A percentile compares a stretch with the other conserved stretches of the same genome.
These are phyloP conservation scores for Spatulosminthurus flaviceps DNA, from an alignment of 2,888 invertebrate species.

Conservation along the genomic window DNA sequence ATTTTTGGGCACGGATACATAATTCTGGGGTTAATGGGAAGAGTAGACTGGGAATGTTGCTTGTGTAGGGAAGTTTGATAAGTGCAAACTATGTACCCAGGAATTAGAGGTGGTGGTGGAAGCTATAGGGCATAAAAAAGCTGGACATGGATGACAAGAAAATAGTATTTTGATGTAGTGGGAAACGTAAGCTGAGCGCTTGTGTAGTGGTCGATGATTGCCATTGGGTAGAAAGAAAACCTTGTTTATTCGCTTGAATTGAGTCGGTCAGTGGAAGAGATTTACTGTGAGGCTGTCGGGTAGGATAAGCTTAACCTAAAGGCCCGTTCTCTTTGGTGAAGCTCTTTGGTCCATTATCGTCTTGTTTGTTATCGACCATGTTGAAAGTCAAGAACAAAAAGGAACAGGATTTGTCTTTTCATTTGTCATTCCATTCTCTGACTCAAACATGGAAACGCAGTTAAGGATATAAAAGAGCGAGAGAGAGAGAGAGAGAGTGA, in stretches of 20 bases:
- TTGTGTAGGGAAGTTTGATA: no score
- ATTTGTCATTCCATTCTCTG: slow-evolving; percentile 52
- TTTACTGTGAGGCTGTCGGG: slow-evolving; percentile 39
- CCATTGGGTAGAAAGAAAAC: slow-evolving; percentile 32
- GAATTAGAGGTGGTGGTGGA: neutral
- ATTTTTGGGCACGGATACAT: no score
- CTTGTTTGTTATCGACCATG: slow-evolving; percentile 55
- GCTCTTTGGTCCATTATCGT: slow-evolving; percentile 53
- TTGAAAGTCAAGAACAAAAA: slow-evolving; percentile 58
- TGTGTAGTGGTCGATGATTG: slow-evolving; percentile 28
- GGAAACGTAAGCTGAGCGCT: slow-evolving; percentile 9
- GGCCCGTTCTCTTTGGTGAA: slow-evolving; percentile 36
- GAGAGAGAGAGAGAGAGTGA: slow-evolving; percentile 28
- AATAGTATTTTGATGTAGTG: slow-evolving; percentile 16
- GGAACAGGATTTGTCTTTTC: slow-evolving; percentile 58
- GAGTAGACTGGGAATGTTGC: no score
- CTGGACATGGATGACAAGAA: slow-evolving; percentile 21
- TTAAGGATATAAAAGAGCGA: slow-evolving; percentile 31
- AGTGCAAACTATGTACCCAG: no score
- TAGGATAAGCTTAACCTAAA: slow-evolving; percentile 53
- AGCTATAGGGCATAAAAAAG: neutral
- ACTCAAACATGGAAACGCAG: slow-evolving; percentile 54
- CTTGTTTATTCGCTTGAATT: slow-evolving; percentile 44
- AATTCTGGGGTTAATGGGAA: no score
- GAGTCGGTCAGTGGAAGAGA: slow-evolving; percentile 44